Evolutionary conservation across 2,113 vertebrate genomes (phyloP), one percentile per base, ranked within the genome.

Genomic region (Mystacornis crossleyi): DNA sequence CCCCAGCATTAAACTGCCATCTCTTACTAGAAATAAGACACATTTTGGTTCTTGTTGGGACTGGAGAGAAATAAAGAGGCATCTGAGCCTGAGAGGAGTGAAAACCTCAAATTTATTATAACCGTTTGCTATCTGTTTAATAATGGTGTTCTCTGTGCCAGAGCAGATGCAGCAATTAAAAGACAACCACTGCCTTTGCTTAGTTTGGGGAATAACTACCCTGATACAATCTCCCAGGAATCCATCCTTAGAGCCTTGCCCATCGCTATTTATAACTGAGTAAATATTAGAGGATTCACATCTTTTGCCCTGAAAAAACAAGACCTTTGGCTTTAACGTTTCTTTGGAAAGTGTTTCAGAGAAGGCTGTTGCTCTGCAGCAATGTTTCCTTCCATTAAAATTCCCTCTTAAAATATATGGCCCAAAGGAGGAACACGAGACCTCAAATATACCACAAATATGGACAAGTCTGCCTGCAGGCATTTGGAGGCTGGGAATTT

Each of bases 401-500:
- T 74, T 83, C 81, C 38, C n/a, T 74, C 60, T 83, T 81, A 74
- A 95, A 92, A 94, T 93, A 93, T 64, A 89, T 55, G 61, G 79
- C 84, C 71, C 75, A 86, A 43, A 97, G 82, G 75, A 94, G 81
- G 62, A 91, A 78, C 29, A 5, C 53, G 33, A 85, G 86, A 91
- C 70, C 84, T 93, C 86, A 94, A 90, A 82, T 84, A 79, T 28
- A 85, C 86, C 89, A 93, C 84, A 95, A 95, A 95, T 93, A 94
- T 57, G 79, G 78, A 84, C 64, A 89, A 95, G 57, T 82, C 57
- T 95, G 81, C 72, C 81, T 92, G 53, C 69, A 94, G 85, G 93
- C 84, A 81, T 90, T 91, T 89, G 58, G 58, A 93, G 57, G 26
- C 51, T 94, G 86, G 80, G 82, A 94, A 71, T 93, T 73, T 95